Percentiles rank a stretch among this genome's conserved stretches.
Evolutionary conservation across 2,797 vertebrate genomes (phyloP).

Genomic region (Diceros bicornis): DNA sequence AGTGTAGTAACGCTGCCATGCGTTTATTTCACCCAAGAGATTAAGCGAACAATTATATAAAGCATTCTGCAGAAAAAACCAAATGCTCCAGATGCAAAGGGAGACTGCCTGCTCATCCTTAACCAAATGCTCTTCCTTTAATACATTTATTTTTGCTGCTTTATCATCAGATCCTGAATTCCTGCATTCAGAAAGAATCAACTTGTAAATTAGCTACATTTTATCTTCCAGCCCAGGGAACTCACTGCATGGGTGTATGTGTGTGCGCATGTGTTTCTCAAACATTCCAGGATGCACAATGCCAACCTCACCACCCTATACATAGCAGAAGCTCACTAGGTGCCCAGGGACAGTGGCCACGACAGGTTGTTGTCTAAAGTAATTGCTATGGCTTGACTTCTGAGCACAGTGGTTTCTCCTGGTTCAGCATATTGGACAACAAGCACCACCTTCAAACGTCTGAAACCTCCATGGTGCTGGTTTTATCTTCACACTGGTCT

Average conservation of each 20-base stretch:
- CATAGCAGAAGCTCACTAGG: neutral
- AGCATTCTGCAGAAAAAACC: constrained; percentile 65
- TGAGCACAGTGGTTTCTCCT: neutral
- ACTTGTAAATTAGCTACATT: constrained; percentile 16
- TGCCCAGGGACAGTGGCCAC: neutral
- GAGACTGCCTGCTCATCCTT: neutral
- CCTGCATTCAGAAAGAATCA: constrained; percentile 41
- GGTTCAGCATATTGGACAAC: neutral
- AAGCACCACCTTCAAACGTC: neutral
- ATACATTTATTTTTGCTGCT: constrained; percentile 17
- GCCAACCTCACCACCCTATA: neutral
- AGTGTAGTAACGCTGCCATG: constrained; percentile 82
- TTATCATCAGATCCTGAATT: constrained; percentile 45
- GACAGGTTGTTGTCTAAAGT: neutral
- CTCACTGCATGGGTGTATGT: neutral
- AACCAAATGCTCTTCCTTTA: constrained; percentile 37
- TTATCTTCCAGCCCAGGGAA: constrained; percentile 5
- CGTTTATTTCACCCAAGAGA: constrained; percentile 80
- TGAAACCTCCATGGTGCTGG: neutral
- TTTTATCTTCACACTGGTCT: constrained; percentile 24
- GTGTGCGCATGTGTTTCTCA: neutral
- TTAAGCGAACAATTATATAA: constrained; percentile 75
- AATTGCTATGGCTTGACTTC: neutral
- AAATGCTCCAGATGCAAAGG: constrained; percentile 38
- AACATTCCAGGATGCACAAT: neutral